Evolutionary conservation across 1,140 invertebrate species (phyloP).

Genomic region (Hesperophylax magnus): DNA sequence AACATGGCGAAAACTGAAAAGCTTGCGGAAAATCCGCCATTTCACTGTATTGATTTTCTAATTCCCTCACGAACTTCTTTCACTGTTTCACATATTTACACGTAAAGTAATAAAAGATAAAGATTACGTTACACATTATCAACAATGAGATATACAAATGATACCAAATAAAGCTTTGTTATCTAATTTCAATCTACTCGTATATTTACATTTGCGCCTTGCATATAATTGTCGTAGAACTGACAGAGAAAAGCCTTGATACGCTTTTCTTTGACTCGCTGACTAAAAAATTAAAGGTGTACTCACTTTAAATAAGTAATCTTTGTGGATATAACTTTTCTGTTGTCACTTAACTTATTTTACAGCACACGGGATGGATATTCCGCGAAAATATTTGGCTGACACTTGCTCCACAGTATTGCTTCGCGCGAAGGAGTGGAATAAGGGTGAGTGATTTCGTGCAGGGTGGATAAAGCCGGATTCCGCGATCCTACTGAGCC

Average conservation of each 20-base stretch:
- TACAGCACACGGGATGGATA: neutral
- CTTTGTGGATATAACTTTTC: too few species aligned
- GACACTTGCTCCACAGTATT: slow-evolving; percentile 19
- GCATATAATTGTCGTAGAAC: too few species aligned
- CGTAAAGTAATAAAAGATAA: too few species aligned
- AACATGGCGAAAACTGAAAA: neutral
- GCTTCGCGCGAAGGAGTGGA: slow-evolving; percentile 3
- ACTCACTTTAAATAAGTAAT: neutral
- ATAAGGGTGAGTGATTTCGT: neutral
- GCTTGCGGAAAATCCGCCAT: slow-evolving; percentile 3
- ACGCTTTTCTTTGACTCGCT: too few species aligned
- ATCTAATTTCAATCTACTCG: too few species aligned
- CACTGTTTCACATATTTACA: too few species aligned
- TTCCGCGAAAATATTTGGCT: slow-evolving; percentile 11
- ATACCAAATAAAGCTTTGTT: too few species aligned
- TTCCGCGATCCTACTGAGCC: too few species aligned
- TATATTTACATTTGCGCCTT: too few species aligned
- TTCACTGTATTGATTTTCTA: neutral
- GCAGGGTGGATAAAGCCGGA: neutral
- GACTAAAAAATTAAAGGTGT: neutral
- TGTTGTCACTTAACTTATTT: neutral
- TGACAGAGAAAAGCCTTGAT: too few species aligned
- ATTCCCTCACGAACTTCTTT: neutral
- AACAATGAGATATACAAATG: too few species aligned
- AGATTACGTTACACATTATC: too few species aligned